These are phyloP conservation scores for Furnarius figulus DNA, from an alignment of 2,113 vertebrate genomes.

Conservation along the genomic window DNA sequence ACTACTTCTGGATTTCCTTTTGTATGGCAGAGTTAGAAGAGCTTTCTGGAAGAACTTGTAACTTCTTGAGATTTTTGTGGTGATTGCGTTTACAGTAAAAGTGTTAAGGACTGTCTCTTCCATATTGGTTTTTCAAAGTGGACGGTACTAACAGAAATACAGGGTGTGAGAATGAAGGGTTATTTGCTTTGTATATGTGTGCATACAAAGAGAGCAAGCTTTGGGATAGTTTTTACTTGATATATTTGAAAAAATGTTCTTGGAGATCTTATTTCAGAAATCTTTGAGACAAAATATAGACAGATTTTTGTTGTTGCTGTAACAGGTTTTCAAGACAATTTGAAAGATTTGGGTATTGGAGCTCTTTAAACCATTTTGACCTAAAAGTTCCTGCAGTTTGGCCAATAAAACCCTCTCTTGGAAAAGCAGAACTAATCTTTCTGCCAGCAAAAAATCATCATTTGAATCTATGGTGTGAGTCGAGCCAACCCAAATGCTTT, in stretches of 20 bases:
- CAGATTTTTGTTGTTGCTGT: not conserved
- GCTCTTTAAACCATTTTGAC: not conserved
- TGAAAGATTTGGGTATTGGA: not conserved
- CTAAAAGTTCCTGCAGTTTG: not conserved
- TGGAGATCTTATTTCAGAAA: not conserved
- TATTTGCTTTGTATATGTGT: not conserved
- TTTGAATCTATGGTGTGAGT: not conserved
- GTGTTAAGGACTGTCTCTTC: not conserved
- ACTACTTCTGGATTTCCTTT: not conserved
- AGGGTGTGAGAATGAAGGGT: not conserved
- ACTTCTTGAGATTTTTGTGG: not conserved
- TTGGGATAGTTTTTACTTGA: not conserved
- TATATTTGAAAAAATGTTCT: not conserved
- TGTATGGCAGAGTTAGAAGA: not conserved
- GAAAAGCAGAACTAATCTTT: not conserved
- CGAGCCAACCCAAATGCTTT: not conserved
- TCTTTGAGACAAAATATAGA: not conserved
- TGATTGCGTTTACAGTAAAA: not conserved
- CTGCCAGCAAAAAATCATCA: not conserved
- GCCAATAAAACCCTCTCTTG: not conserved
- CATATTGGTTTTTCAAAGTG: not conserved
- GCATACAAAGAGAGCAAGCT: not conserved
- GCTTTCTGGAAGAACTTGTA: not conserved
- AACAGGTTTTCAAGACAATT: not conserved
- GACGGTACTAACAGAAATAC: not conserved